These are phyloP conservation scores for Nipponacmea schrenckii DNA, from an alignment of 2,888 invertebrate species.

Conservation along the genomic window DNA sequence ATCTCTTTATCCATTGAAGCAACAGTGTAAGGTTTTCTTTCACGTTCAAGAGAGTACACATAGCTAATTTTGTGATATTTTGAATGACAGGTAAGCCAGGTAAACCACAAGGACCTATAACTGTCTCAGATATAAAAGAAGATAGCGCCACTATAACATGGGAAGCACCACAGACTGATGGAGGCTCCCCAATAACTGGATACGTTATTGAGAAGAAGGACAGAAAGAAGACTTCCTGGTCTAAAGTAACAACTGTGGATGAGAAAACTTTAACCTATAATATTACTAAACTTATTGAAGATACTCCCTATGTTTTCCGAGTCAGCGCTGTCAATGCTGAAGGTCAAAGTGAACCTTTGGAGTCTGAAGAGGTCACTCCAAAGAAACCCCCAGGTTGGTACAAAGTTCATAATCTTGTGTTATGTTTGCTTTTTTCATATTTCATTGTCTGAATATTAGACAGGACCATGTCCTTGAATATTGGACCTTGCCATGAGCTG, in stretches of 20 bases:
- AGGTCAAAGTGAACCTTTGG: conserved; percentile 69
- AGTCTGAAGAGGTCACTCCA: conserved; percentile 47
- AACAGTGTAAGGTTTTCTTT: too few species aligned
- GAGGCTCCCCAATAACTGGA: conserved; percentile 61
- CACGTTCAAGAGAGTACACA: too few species aligned
- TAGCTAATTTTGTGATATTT: too few species aligned
- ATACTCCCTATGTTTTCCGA: conserved; percentile 63
- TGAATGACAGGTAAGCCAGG: conserved; percentile 48
- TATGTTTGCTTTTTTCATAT: neutral
- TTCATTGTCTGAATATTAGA: too few species aligned
- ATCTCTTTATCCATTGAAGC: too few species aligned
- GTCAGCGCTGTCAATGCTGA: conserved; percentile 63
- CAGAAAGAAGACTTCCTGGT: conserved; percentile 46
- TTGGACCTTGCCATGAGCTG: too few species aligned
- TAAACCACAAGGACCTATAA: conserved; percentile 48
- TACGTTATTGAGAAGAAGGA: conserved; percentile 64
- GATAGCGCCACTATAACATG: conserved; percentile 59
- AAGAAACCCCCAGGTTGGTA: conserved; percentile 45
- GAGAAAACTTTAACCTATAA: conserved; percentile 42
- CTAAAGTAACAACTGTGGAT: conserved; percentile 41
- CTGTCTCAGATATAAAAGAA: conserved; percentile 48
- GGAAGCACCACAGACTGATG: conserved; percentile 61
- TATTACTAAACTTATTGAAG: conserved; percentile 56
- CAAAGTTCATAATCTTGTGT: neutral
- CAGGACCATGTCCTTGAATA: too few species aligned